Conservation (phyloP, 2,888 invertebrate species). For the Oxycera nigricornis region DNA sequence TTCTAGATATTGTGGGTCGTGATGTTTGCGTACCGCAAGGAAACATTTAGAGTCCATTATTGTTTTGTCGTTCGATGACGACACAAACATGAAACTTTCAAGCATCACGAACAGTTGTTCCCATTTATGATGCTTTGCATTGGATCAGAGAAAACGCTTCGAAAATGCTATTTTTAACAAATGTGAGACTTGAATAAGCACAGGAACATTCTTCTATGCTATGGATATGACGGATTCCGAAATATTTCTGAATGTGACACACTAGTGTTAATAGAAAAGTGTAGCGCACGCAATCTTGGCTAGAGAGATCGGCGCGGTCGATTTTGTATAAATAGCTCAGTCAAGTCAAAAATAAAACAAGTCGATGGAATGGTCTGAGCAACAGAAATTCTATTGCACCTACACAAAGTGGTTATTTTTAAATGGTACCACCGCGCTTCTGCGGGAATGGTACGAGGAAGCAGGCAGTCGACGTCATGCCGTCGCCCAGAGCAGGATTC, state of each 20-base stretch:
- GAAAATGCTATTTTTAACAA: slow-evolving; percentile 3
- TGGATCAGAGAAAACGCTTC: not conserved
- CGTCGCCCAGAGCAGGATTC: too few species aligned
- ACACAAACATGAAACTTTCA: not conserved
- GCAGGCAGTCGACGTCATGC: too few species aligned
- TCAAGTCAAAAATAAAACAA: not conserved
- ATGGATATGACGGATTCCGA: not conserved
- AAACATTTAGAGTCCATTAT: slow-evolving; percentile 26
- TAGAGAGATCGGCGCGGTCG: too few species aligned
- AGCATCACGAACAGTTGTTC: slow-evolving; percentile 5
- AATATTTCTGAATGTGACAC: not conserved
- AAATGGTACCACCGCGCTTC: too few species aligned
- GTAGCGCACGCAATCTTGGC: not conserved
- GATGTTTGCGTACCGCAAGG: slow-evolving; percentile 24
- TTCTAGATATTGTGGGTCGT: not conserved
- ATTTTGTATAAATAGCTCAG: not conserved
- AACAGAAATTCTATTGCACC: slow-evolving; percentile 46
- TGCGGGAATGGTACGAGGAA: too few species aligned
- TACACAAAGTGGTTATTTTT: slow-evolving; percentile 49
- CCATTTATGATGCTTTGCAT: slow-evolving; percentile 6
- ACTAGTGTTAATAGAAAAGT: not conserved
- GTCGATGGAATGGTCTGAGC: slow-evolving; percentile 3
- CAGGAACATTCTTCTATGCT: not conserved
- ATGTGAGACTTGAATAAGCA: not conserved
- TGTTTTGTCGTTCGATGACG: slow-evolving; percentile 34